phyloP scores from a whole-genome alignment of 2,113 vertebrate species.

The Penelope pileata region DNA sequence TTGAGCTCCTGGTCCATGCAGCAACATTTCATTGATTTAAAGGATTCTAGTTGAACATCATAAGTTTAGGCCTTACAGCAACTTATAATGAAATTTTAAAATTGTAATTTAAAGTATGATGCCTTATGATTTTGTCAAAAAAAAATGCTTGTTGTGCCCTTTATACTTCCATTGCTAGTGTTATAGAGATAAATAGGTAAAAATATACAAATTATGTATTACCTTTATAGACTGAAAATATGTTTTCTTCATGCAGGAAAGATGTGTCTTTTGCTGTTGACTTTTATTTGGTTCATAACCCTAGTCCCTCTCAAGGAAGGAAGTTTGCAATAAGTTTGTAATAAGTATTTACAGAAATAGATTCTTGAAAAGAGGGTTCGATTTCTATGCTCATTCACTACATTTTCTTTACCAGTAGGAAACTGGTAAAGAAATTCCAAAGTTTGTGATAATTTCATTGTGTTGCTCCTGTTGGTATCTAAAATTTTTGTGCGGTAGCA shows the following conservation, averaged over 20 bases:
- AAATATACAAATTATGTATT: background rate
- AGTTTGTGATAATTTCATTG: background rate
- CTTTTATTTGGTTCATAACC: background rate
- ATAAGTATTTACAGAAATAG: background rate
- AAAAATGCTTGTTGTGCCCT: background rate
- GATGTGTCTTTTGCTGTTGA: background rate
- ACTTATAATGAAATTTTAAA: background rate
- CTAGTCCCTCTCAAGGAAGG: background rate
- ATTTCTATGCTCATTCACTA: background rate
- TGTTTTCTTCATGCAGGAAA: background rate
- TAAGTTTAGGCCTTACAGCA: background rate
- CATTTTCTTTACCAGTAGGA: background rate
- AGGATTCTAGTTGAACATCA: background rate
- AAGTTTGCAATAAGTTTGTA: fast-evolving
- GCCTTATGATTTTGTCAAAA: background rate
- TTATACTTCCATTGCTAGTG: background rate
- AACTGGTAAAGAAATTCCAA: background rate
- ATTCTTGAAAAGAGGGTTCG: background rate
- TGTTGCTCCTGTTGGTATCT: background rate
- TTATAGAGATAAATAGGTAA: background rate
- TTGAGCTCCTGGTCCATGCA: background rate
- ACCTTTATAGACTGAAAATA: background rate
- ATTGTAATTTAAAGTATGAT: background rate
- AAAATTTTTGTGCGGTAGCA: background rate
- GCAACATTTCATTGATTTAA: background rate